Evolutionary conservation across 2,797 vertebrate species (phyloP), one percentile per base, ranked within the genome.

Genomic region (Sardinella longiceps): DNA sequence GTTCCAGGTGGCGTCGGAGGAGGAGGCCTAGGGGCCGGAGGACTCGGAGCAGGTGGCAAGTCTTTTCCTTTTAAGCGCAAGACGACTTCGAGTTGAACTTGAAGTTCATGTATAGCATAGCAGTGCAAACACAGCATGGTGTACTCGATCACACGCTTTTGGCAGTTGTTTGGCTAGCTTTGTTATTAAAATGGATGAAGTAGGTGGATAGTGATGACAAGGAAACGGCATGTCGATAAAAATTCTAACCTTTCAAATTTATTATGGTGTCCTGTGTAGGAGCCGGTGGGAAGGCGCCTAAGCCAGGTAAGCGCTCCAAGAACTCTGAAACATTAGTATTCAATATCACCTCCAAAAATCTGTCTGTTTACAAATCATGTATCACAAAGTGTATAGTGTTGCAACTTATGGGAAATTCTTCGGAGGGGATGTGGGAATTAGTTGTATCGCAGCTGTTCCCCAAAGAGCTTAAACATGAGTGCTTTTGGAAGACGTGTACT

Each of bases 241-340:
- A 77, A 77, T 43, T 77, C 33, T 77, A 77, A 77, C 70, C 18
- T 77, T 77, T 5, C 20, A 39, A 37, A 77, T 77, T 39, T 77
- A 43, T 77, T 43, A 77, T 43, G 70, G 70, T 77, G 33, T 43
- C 70, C 70, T 39, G 20, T 15, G 33, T 48, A 88, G 86, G 84
- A 63, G 86, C 82, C 53, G 87, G 74, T 50, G 86, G 82, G 80
- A 90, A 89, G 51, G 80, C 86, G 23, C 82, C 88, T 43, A 90
- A 89, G 82, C 80, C 82, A 88, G 87, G 87, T 91, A 66, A 87
- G 87, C 14, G 12, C 66, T 82, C 53, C 45, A n/a, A 58, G 25
- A 84, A 39, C 4, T 43, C 20, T 77, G 70, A 43, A 77, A 77
- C 70, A 77, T 77, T 77, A 77, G 70, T 37, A 77, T 43, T 39